phyloP scores from a whole-genome alignment of 1,140 invertebrate species.

The Neodiprion virginianus region DNA sequence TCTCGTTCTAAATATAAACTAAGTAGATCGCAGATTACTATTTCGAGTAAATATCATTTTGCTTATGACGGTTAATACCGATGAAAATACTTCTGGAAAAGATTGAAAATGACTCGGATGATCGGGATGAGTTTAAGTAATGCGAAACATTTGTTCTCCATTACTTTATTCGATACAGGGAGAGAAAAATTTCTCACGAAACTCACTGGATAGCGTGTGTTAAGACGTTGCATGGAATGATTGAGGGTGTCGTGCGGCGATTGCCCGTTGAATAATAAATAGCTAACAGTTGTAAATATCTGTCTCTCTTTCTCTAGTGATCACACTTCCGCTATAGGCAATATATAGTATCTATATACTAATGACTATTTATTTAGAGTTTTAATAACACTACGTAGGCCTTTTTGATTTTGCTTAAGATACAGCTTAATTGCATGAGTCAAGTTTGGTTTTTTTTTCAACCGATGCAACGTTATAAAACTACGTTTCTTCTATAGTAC shows the following conservation, averaged over 20 bases:
- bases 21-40: constrained; percentile 12
- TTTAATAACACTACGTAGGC: constrained; percentile 49
- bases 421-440: constrained; percentile 24
- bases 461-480: constrained; percentile 18
- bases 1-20: neutral
- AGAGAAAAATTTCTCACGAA: neutral
- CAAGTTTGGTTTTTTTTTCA: constrained; percentile 9
- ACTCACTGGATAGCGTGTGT: neutral
- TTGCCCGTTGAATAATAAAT: constrained; percentile 23
- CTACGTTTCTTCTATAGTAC: constrained; percentile 24
- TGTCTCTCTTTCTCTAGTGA: constrained; percentile 27
- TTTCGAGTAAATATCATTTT: constrained; percentile 15
- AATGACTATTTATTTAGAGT: constrained; percentile 32
- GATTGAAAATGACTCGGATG: too few relatives aligned
- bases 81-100: neutral
- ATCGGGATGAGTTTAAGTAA: too few relatives aligned
- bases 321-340: constrained; percentile 29
- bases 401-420: constrained; percentile 48
- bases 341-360: constrained; percentile 27
- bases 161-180: neutral
- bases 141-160: neutral
- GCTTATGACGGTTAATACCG: neutral
- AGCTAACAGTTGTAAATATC: constrained; percentile 24
- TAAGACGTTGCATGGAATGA: constrained; percentile 9
- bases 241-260: constrained; percentile 15